These are phyloP conservation scores for Brachionus rubens DNA, from an alignment of 1,140 invertebrate species.

Conservation along the genomic window DNA sequence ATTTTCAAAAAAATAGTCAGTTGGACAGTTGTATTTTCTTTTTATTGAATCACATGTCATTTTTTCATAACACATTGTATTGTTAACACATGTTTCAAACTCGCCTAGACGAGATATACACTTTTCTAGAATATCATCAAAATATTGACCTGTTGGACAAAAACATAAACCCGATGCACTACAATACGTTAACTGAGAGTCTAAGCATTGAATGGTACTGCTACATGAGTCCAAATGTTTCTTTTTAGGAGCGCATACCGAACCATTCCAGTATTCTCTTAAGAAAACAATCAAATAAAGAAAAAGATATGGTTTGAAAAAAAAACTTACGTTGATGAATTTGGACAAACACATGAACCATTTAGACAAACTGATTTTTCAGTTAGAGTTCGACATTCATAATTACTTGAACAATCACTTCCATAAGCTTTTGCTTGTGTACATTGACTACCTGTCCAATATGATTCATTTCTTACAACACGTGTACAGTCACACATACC, in stretches of 20 bases:
- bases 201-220: background rate
- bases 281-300: background rate
- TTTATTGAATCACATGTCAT: too few relatives aligned
- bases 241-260: background rate
- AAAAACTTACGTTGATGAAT: background rate
- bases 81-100: too few relatives aligned
- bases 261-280: background rate
- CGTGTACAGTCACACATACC: background rate
- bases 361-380: background rate
- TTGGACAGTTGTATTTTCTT: too few relatives aligned
- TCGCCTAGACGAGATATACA: too few relatives aligned
- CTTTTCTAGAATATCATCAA: too few relatives aligned
- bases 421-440: background rate
- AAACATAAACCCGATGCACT: too few relatives aligned
- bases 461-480: background rate
- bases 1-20: too few relatives aligned
- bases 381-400: background rate
- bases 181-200: too few relatives aligned
- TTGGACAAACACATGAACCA: slow-evolving; percentile 3
- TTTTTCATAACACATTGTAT: too few relatives aligned
- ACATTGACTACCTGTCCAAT: background rate
- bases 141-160: too few relatives aligned
- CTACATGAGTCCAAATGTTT: background rate
- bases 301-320: too few relatives aligned
- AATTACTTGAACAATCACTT: background rate